Evolutionary conservation across 2,797 vertebrate species (phyloP).

Genomic region (Poeciliopsis presidionis): DNA sequence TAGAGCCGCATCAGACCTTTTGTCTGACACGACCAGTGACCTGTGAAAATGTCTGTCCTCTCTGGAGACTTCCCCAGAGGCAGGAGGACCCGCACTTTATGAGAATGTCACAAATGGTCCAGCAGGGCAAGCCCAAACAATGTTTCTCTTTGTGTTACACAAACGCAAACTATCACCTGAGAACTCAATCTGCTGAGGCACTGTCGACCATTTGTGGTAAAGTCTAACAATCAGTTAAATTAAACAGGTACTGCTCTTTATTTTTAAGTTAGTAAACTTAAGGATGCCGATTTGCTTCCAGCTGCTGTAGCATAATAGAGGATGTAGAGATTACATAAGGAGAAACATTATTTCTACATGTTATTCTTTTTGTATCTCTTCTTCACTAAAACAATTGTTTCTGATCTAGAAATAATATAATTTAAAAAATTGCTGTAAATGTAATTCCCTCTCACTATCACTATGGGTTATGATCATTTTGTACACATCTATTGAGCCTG

Average conservation of each 20-base stretch:
- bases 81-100: constrained; percentile 55
- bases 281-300: not conserved
- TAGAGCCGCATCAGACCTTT: constrained; percentile 56
- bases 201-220: constrained; percentile 3
- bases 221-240: not conserved
- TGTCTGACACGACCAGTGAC: constrained; percentile 66
- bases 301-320: not conserved
- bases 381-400: not conserved
- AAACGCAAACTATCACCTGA: constrained; percentile 52
- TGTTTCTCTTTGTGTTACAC: constrained; percentile 50
- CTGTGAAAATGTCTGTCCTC: constrained; percentile 71
- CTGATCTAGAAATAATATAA: not conserved
- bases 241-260: not conserved
- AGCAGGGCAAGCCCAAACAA: constrained; percentile 54
- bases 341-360: not conserved
- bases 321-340: not conserved
- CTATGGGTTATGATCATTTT: not conserved
- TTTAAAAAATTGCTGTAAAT: not conserved
- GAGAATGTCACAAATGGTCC: constrained; percentile 64
- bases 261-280: not conserved
- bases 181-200: constrained; percentile 23
- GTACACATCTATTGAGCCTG: not conserved
- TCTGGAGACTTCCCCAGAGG: constrained; percentile 44
- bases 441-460: not conserved
- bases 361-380: not conserved